These are phyloP conservation scores for Strigamia transsilvanica DNA, from an alignment of 2,888 invertebrate genomes.

Conservation along the genomic window DNA sequence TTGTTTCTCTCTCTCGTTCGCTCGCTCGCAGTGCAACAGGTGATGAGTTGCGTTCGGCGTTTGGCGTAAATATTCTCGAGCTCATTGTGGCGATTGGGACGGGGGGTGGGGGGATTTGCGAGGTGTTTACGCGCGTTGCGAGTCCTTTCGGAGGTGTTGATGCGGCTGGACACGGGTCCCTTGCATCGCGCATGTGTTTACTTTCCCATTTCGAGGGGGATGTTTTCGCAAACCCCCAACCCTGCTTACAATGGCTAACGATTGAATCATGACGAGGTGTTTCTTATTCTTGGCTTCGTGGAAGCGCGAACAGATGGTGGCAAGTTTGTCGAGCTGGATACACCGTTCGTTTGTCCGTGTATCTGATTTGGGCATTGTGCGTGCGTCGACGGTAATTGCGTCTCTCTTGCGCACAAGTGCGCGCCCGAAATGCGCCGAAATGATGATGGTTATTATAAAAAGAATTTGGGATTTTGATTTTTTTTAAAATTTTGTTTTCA, in stretches of 20 bases:
- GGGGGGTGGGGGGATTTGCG: not conserved
- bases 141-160: not conserved
- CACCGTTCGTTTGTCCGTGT: not conserved
- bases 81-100: no score
- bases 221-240: not conserved
- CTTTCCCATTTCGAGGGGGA: not conserved
- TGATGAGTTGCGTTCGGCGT: not conserved
- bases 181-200: not conserved
- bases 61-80: no score
- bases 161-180: not conserved
- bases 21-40: not conserved
- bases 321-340: no score
- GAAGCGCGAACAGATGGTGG: not conserved
- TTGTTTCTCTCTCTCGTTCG: no score
- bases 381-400: no score
- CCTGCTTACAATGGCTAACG: not conserved
- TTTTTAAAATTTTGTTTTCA: not conserved
- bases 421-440: no score
- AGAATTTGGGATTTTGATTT: no score
- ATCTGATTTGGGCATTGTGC: no score
- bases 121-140: no score
- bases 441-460: no score
- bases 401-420: no score
- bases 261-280: slow-evolving; percentile 20
- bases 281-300: not conserved